These are phyloP conservation scores for Drepana arcuata DNA, from an alignment of 1,140 invertebrate species.

Conservation along the genomic window DNA sequence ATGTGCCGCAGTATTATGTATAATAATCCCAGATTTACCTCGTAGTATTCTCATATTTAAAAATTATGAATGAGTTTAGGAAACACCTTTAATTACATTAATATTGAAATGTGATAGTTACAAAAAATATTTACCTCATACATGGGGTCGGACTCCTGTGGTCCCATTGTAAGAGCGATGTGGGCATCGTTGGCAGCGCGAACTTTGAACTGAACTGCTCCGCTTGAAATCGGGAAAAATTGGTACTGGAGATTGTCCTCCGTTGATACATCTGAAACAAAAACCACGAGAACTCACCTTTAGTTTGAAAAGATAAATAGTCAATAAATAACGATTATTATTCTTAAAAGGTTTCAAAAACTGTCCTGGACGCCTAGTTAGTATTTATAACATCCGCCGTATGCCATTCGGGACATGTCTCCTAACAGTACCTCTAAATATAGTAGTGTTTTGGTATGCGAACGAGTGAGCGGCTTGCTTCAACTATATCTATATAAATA, in stretches of 20 bases:
- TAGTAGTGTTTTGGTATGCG: conserved; percentile 36
- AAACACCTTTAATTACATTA: no score
- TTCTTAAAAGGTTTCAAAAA: no score
- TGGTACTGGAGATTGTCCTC: conserved; percentile 86
- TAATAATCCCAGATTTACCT: no score
- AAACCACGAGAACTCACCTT: neutral
- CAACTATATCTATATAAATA: no score
- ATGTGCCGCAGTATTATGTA: no score
- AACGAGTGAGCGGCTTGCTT: conserved; percentile 2
- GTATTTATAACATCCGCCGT: conserved; percentile 12
- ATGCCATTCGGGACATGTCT: conserved; percentile 19
- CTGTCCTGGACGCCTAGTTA: conserved; percentile 21
- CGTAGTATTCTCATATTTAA: no score
- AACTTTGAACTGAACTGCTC: conserved; percentile 81
- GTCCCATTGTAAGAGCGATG: conserved; percentile 78
- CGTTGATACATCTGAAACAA: conserved; percentile 78
- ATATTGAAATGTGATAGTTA: no score
- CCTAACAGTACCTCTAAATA: conserved; percentile 38
- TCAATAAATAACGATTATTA: no score
- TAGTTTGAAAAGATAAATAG: neutral
- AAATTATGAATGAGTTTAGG: no score
- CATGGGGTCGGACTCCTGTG: conserved; percentile 80
- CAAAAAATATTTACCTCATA: conserved; percentile 75
- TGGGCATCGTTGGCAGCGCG: conserved; percentile 86
- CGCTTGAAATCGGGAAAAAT: conserved; percentile 79